Percentiles rank a stretch among this genome's conserved stretches.
Evolutionary conservation across 2,888 invertebrate genomes (phyloP).

Genomic region (Antitype chi): DNA sequence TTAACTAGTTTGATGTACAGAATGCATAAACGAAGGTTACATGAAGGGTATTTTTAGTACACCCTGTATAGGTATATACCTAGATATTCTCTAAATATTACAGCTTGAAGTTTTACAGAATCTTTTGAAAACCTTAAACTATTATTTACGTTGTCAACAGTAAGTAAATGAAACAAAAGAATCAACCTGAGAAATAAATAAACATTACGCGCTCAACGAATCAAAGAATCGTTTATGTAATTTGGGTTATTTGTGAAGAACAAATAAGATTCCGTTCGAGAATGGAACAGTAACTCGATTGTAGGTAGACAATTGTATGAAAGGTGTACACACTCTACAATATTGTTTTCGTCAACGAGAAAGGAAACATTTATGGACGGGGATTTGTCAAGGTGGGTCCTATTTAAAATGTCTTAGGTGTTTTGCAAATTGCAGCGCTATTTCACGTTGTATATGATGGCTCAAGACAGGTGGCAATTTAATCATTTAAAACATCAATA

Average conservation of each 20-base stretch:
- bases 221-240: constrained; percentile 59
- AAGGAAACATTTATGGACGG: not conserved
- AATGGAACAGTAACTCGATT: constrained; percentile 56
- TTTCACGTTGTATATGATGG: not conserved
- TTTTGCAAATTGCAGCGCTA: not conserved
- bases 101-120: not conserved
- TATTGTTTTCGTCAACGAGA: constrained; percentile 15
- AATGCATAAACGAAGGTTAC: no score
- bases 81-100: not conserved
- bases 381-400: not conserved
- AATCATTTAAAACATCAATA: not conserved
- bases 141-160: constrained; percentile 4
- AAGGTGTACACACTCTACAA: not conserved
- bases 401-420: not conserved
- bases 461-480: not conserved
- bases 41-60: no score
- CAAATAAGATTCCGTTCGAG: constrained; percentile 48
- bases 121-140: not conserved
- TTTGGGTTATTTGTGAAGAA: constrained; percentile 43
- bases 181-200: constrained; percentile 14
- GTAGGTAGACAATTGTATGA: constrained; percentile 21
- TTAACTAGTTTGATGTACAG: no score
- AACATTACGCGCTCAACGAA: constrained; percentile 39
- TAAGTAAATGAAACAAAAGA: constrained; percentile 34
- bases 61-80: no score